phyloP scores from a whole-genome alignment of 2,113 vertebrate species.

The Oceanodroma tethys region DNA sequence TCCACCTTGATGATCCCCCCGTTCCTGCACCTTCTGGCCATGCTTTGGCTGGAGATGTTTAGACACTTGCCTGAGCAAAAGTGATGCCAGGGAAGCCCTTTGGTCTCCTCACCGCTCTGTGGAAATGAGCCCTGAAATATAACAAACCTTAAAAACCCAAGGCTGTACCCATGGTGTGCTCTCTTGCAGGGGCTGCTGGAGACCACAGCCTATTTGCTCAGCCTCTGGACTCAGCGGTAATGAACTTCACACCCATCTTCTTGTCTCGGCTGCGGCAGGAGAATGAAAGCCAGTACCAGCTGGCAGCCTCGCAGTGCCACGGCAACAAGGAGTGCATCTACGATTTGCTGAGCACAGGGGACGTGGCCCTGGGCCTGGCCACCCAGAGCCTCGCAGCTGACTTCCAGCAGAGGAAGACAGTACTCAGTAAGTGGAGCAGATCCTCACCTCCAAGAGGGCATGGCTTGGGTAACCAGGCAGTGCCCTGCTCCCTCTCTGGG shows the following conservation, averaged over 20 bases:
- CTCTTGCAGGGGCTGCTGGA: conserved; percentile 42
- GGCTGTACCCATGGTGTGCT: not conserved
- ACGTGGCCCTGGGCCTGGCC: conserved; percentile 11
- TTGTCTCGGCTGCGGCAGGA: conserved; percentile 43
- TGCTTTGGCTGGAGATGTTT: not conserved
- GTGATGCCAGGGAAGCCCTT: not conserved
- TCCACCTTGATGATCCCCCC: rapidly evolving
- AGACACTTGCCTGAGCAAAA: not conserved
- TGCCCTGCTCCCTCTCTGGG: not conserved
- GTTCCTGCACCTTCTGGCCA: not conserved
- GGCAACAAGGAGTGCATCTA: conserved; percentile 49
- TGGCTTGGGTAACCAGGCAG: not conserved
- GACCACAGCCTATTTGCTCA: not conserved
- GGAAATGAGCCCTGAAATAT: not conserved
- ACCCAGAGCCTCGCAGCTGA: not conserved
- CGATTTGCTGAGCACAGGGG: not conserved
- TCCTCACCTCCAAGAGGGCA: not conserved
- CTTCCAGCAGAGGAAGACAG: conserved; percentile 23
- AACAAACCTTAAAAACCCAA: not conserved
- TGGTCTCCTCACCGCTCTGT: rapidly evolving
- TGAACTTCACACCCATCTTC: conserved; percentile 52
- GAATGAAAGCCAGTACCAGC: conserved; percentile 30
- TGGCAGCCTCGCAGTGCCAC: not conserved
- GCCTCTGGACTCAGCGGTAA: not conserved
- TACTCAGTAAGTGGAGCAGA: conserved; percentile 33